Conservation (phyloP, 2,113 vertebrate genomes). For the Nycticebus coucang region DNA sequence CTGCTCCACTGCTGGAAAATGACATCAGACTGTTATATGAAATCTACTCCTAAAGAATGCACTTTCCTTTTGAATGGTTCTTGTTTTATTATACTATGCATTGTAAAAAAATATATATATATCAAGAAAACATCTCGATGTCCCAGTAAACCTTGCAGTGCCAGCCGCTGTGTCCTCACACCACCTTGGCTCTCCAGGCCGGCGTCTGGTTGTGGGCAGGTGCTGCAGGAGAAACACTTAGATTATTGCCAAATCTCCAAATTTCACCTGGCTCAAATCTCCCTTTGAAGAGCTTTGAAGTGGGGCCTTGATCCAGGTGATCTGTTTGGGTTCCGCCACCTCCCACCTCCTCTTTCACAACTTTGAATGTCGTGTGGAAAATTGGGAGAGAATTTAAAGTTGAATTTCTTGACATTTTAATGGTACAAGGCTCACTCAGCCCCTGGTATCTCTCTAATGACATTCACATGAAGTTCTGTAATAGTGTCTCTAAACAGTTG, state of each 20-base stretch:
- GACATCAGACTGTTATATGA: slow-evolving; percentile 24
- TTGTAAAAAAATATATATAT: no score
- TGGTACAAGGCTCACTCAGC: slow-evolving; percentile 7
- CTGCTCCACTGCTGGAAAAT: slow-evolving; percentile 60
- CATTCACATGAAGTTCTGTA: neutral
- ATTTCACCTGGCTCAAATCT: neutral
- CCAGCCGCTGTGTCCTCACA: neutral
- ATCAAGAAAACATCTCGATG: slow-evolving; percentile 3
- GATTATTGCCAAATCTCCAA: neutral
- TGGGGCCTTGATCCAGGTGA: neutral
- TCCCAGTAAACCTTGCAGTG: neutral
- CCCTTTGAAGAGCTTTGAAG: neutral
- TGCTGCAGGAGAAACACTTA: neutral
- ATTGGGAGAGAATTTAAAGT: neutral
- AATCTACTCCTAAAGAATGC: slow-evolving; percentile 43
- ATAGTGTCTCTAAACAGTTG: neutral
- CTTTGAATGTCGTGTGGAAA: fast-evolving
- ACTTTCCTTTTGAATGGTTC: slow-evolving; percentile 21
- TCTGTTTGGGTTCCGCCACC: neutral
- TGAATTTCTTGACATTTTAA: neutral
- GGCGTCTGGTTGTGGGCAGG: fast-evolving
- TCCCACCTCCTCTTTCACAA: neutral
- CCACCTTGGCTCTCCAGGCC: neutral
- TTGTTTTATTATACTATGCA: neutral
- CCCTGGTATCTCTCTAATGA: neutral